Evolutionary conservation across 2,113 vertebrate genomes (phyloP), one percentile per base, ranked within the genome.

Genomic region (Pachypanchax playfairii): DNA sequence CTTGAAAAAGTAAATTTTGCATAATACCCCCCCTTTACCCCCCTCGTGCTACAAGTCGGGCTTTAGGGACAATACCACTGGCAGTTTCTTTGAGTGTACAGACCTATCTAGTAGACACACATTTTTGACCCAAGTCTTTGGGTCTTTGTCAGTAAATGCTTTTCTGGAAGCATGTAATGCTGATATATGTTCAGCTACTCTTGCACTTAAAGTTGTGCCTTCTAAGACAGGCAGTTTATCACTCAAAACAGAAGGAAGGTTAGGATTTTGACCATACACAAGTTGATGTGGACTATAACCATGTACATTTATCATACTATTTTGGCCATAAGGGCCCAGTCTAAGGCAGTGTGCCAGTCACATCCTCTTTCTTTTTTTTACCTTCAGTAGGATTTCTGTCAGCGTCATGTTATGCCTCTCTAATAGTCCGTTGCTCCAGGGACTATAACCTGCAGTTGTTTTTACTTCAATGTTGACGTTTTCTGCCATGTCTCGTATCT

Each of bases 111-210:
- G 42, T 5, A 8, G 42, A 5, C 2, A 44, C 7, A 44, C 6
- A 9, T 44, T 1, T 44, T 44, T 21, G 20, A 2, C 42, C 39
- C 17, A 41, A 44, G 21, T 10, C 18, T 11, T 18, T 44, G n/a
- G 42, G n/a, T 15, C 13, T 41, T 2, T 43, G 17, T 83, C 66
- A 20, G 59, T 70, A 10, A 69, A 84, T 24, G 73, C 49, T 17
- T 42, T 73, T 33, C 48, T 54, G 8, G 69, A 11, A 11, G 46
- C 10, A 62, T 71, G 62, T 31, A 75, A 35, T 15, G 62, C 58
- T 36, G 73, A 51, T 5, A 35, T 63, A 52, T 83, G 77, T 24
- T 68, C 9, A 29, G 17, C 70, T 2, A 67, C 61, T 33, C 53
- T 53, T 0, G 1, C 36, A 71, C 48, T 78, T 10, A 13, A 20